These are phyloP conservation scores for Rhinoptilus africanus DNA, from an alignment of 2,113 vertebrate genomes.

Conservation along the genomic window DNA sequence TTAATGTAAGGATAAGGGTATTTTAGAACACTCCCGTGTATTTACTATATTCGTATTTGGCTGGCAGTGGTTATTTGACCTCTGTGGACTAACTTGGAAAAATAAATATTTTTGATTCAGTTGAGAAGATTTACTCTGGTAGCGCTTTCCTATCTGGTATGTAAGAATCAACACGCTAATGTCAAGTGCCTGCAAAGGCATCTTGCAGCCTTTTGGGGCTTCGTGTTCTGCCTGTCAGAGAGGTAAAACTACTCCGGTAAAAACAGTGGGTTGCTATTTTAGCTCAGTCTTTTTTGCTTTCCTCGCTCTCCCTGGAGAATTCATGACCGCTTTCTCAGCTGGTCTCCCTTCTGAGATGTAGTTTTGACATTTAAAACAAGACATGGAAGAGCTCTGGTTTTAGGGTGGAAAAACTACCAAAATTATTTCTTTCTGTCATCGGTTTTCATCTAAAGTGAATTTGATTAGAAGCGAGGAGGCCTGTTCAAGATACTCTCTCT, in stretches of 20 bases:
- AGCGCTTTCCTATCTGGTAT: not conserved
- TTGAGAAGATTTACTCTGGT: not conserved
- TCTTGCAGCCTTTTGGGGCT: not conserved
- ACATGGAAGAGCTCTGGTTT: not conserved
- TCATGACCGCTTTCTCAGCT: not conserved
- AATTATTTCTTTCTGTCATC: not conserved
- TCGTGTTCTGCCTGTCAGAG: not conserved
- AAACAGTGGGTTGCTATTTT: not conserved
- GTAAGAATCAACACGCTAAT: not conserved
- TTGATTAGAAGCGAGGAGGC: not conserved
- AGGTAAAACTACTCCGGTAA: not conserved
- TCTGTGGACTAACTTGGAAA: not conserved
- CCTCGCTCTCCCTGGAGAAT: not conserved
- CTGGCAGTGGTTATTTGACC: not conserved
- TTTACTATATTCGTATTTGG: not conserved
- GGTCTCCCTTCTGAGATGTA: not conserved
- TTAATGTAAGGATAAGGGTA: not conserved
- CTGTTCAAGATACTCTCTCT: not conserved
- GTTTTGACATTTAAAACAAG: not conserved
- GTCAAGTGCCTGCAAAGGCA: not conserved
- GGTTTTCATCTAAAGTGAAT: not conserved
- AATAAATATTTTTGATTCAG: not conserved
- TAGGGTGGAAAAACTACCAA: not conserved
- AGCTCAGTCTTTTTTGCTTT: not conserved
- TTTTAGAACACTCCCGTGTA: not conserved